A percentile compares a stretch with the other conserved stretches of the same genome.
phyloP scores from a whole-genome alignment of 2,797 vertebrate genomes.

The Sebastes hopkinsi region DNA sequence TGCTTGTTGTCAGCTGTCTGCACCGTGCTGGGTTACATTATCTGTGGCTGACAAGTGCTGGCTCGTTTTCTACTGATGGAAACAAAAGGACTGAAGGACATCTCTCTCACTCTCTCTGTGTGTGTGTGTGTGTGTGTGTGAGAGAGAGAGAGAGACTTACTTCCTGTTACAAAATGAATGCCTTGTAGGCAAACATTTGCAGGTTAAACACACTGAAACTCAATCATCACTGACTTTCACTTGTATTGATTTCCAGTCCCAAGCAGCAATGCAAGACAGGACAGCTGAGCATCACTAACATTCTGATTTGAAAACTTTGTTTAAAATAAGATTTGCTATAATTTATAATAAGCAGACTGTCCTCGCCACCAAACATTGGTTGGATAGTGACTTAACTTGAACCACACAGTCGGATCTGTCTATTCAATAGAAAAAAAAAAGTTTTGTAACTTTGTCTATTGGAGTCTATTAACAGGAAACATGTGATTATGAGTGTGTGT shows the following conservation, averaged over 20 bases:
- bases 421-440: neutral
- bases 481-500: neutral
- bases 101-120: neutral
- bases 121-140: neutral
- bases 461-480: neutral
- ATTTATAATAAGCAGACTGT: neutral
- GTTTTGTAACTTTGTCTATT: neutral
- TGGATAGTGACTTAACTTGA: neutral
- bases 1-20: constrained; percentile 29
- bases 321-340: no score
- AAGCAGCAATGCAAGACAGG: neutral
- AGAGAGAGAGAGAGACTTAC: neutral
- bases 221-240: neutral
- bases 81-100: constrained; percentile 1
- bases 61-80: neutral
- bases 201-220: neutral
- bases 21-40: neutral
- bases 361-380: neutral
- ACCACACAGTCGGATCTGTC: neutral
- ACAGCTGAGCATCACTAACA: neutral
- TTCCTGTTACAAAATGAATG: neutral
- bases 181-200: neutral
- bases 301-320: neutral
- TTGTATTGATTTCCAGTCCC: neutral
- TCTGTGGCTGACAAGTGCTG: constrained; percentile 9